A percentile compares a stretch with the other conserved stretches of the same genome.
Evolutionary conservation across 1,140 invertebrate species (phyloP).

Genomic region (Zaprionus ornatus): DNA sequence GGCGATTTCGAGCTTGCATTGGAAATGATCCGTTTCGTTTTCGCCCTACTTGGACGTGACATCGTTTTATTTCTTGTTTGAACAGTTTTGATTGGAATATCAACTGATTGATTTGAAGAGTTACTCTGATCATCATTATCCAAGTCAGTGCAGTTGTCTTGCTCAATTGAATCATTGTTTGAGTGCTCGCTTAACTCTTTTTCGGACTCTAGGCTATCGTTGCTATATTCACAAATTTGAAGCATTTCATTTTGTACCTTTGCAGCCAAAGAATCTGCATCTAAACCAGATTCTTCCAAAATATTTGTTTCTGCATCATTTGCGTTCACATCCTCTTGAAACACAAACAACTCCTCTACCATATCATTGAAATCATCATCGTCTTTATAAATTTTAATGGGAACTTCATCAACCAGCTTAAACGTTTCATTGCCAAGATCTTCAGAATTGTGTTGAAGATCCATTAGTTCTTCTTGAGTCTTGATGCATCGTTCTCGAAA

Average conservation of each 20-base stretch:
- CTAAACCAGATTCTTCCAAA: constrained; percentile 9
- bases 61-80: neutral
- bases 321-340: constrained; percentile 3
- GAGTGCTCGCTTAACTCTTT: neutral
- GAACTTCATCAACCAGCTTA: neutral
- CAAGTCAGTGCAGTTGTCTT: neutral
- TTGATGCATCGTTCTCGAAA: constrained; percentile 54
- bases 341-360: neutral
- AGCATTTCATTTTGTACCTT: constrained; percentile 38
- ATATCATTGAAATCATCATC: neutral
- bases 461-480: constrained; percentile 42
- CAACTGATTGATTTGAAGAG: neutral
- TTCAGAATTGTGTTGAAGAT: neutral
- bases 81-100: neutral
- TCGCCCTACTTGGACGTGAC: neutral
- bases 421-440: neutral
- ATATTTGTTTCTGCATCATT: neutral
- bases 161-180: neutral
- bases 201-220: constrained; percentile 9
- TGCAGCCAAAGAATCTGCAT: constrained; percentile 29
- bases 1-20: neutral
- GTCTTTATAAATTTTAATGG: neutral
- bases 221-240: constrained; percentile 29
- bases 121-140: neutral
- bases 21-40: neutral